Conservation (phyloP, 2,797 vertebrate genomes). For the Ptychobarbus kaznakovi region DNA sequence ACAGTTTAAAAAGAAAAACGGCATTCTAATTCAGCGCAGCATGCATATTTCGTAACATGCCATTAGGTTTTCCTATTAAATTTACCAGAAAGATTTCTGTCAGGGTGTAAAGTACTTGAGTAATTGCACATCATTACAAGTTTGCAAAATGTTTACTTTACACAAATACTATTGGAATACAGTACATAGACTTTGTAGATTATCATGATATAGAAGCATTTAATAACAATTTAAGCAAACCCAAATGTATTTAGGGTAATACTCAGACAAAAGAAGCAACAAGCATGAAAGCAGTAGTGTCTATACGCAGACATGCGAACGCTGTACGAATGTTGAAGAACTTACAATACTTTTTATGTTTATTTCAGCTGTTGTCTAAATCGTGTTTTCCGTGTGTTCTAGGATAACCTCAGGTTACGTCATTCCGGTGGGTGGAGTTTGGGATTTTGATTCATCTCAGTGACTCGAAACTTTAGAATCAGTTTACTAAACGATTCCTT, state of each 20-base stretch:
- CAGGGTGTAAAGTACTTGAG: neutral
- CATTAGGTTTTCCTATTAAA: neutral
- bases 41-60: neutral
- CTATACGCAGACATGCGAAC: neutral
- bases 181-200: neutral
- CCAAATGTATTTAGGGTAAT: neutral
- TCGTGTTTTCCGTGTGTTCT: neutral
- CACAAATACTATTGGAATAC: neutral
- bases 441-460: neutral
- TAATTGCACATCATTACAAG: neutral
- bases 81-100: neutral
- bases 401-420: neutral
- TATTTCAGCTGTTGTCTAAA: neutral
- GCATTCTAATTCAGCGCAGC: neutral
- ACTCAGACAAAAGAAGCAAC: neutral
- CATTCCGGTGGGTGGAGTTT: neutral
- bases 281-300: neutral
- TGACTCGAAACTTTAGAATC: neutral
- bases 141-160: neutral
- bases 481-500: neutral
- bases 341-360: neutral
- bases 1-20: neutral
- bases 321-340: neutral
- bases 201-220: neutral
- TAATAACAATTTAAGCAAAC: neutral